These are phyloP conservation scores for Spheniscus mendiculus DNA, from an alignment of 2,113 vertebrate species.

Conservation along the genomic window DNA sequence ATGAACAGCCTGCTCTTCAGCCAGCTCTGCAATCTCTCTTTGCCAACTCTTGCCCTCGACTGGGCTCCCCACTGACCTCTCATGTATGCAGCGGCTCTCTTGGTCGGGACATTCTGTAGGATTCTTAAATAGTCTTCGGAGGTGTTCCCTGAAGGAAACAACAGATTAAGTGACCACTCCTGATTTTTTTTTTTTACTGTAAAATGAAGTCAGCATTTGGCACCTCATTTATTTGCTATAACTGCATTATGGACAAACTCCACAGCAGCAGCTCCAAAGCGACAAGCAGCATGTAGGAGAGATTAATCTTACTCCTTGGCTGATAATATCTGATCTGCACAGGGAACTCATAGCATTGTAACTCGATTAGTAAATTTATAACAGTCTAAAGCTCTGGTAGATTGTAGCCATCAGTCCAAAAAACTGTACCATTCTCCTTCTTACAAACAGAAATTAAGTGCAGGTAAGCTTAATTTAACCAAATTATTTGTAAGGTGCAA, in stretches of 20 bases:
- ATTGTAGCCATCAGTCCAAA: background rate
- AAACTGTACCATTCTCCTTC: background rate
- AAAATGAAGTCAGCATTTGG: background rate
- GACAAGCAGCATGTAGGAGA: background rate
- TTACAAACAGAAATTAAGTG: background rate
- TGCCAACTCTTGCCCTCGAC: background rate
- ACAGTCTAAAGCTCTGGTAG: background rate
- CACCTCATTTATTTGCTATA: background rate
- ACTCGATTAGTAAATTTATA: background rate
- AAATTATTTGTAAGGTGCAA: background rate
- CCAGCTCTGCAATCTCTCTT: background rate
- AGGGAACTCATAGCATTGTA: background rate
- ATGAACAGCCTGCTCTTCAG: background rate
- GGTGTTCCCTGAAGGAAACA: slow-evolving; percentile 56
- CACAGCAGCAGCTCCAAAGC: background rate
- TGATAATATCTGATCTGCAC: background rate
- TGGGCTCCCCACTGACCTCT: slow-evolving; percentile 69
- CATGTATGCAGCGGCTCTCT: slow-evolving; percentile 67
- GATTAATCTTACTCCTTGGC: background rate
- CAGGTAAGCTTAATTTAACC: background rate
- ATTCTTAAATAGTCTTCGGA: slow-evolving; percentile 56
- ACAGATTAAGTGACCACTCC: background rate
- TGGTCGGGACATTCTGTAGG: slow-evolving; percentile 3
- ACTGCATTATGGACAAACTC: background rate
- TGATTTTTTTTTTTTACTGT: background rate